Evolutionary conservation across 2,797 vertebrate species (phyloP).

Genomic region (Rousettus madagascariensis): DNA sequence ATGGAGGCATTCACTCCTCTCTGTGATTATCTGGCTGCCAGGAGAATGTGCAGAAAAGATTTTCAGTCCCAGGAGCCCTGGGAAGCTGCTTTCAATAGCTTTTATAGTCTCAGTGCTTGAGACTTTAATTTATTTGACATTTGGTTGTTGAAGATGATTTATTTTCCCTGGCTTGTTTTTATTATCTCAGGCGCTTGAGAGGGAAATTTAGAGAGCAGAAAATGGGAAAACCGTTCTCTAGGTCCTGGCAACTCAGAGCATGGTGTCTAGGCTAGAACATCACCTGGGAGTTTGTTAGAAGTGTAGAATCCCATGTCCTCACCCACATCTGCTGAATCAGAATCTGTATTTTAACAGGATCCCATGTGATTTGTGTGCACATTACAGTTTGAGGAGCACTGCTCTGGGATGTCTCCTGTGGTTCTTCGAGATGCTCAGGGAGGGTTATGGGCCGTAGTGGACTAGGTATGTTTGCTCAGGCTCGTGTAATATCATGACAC

Average conservation of each 20-base stretch:
- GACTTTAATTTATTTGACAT: slow-evolving; percentile 76
- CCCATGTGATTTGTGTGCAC: neutral
- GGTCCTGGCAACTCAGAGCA: neutral
- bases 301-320: neutral
- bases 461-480: neutral
- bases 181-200: slow-evolving; percentile 54
- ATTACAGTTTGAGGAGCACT: neutral
- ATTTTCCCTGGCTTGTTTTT: slow-evolving; percentile 67
- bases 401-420: neutral
- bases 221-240: slow-evolving; percentile 30
- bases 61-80: slow-evolving; percentile 53
- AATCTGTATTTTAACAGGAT: neutral
- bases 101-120: slow-evolving; percentile 55
- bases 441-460: neutral
- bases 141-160: slow-evolving; percentile 73
- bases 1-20: slow-evolving; percentile 34
- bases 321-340: neutral
- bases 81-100: slow-evolving; percentile 66
- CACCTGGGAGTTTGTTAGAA: neutral
- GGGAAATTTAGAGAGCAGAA: slow-evolving; percentile 40
- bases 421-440: neutral
- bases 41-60: slow-evolving; percentile 62
- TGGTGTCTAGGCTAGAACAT: neutral
- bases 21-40: slow-evolving; percentile 55
- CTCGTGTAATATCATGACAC: neutral